A percentile compares a stretch with the other conserved stretches of the same genome.
Conservation (phyloP, 2,797 vertebrate species). For the Enteromius fasciolatus region DNA sequence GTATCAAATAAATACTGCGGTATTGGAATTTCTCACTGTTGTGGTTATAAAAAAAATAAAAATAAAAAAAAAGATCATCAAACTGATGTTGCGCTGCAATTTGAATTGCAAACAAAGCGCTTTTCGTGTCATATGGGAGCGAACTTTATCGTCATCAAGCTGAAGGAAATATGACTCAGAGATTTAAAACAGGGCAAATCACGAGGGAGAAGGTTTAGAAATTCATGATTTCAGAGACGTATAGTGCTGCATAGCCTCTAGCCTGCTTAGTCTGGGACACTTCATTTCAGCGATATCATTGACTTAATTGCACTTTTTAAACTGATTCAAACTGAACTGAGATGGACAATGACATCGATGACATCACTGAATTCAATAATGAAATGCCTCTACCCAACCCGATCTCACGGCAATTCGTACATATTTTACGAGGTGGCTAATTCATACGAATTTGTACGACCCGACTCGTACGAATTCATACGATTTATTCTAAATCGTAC, state of each 20-base stretch:
- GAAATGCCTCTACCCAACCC: no score
- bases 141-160: not conserved
- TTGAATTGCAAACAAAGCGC: slow-evolving; percentile 14
- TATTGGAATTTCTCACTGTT: not conserved
- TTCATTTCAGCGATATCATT: no score
- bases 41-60: not conserved
- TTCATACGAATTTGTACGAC: no score
- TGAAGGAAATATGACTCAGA: slow-evolving; percentile 30
- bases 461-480: no score
- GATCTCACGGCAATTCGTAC: no score
- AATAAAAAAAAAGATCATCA: slow-evolving; percentile 4
- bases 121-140: slow-evolving; percentile 10
- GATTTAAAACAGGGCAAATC: slow-evolving; percentile 18
- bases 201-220: slow-evolving; percentile 10
- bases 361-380: no score
- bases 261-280: no score
- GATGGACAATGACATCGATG: no score
- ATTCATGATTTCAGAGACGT: not conserved
- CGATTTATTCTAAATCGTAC: no score
- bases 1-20: not conserved
- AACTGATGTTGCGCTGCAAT: slow-evolving; percentile 13
- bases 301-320: no score
- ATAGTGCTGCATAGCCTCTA: not conserved
- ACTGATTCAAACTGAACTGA: no score
- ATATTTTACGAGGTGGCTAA: no score